Evolutionary conservation across 1,140 invertebrate species (phyloP).

Genomic region (Drosophila biarmipes): DNA sequence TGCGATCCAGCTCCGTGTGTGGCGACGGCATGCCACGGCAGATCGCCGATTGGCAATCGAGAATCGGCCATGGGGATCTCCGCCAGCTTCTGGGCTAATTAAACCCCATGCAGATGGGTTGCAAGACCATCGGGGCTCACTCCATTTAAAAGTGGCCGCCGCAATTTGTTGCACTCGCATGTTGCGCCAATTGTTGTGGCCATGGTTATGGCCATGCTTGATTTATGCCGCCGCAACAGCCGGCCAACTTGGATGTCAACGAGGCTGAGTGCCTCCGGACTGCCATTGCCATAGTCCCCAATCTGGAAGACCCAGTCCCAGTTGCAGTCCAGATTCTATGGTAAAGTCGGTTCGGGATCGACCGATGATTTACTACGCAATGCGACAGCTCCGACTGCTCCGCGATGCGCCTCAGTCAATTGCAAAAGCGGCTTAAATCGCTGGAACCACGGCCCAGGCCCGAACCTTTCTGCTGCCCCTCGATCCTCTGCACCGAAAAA

Average conservation of each 20-base stretch:
- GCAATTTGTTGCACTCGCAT: constrained; percentile 69
- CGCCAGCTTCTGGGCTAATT: constrained; percentile 44
- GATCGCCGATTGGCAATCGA: not conserved
- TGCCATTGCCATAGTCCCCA: constrained; percentile 17
- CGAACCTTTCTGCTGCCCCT: constrained; percentile 10
- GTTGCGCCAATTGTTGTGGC: constrained; percentile 68
- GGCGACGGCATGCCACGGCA: constrained; percentile 33
- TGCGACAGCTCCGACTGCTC: constrained; percentile 69
- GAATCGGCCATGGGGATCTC: not conserved
- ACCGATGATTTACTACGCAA: constrained; percentile 75
- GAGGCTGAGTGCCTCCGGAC: constrained; percentile 18
- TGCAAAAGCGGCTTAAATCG: constrained; percentile 83
- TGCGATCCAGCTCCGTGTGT: constrained; percentile 38
- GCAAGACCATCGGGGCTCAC: constrained; percentile 1
- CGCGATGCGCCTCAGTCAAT: constrained; percentile 76
- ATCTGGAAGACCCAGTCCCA: constrained; percentile 7
- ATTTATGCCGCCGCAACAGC: constrained; percentile 67
- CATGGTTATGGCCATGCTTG: constrained; percentile 63
- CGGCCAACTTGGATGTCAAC: constrained; percentile 77
- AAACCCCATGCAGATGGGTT: constrained; percentile 45
- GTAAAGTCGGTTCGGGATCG: constrained; percentile 34
- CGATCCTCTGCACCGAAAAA: not conserved
- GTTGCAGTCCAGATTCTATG: constrained; percentile 19
- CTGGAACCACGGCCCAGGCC: constrained; percentile 24
- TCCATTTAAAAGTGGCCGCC: constrained; percentile 18